Evolutionary conservation across 2,888 invertebrate species (phyloP).

Genomic region (Agrenia bidenticulata): DNA sequence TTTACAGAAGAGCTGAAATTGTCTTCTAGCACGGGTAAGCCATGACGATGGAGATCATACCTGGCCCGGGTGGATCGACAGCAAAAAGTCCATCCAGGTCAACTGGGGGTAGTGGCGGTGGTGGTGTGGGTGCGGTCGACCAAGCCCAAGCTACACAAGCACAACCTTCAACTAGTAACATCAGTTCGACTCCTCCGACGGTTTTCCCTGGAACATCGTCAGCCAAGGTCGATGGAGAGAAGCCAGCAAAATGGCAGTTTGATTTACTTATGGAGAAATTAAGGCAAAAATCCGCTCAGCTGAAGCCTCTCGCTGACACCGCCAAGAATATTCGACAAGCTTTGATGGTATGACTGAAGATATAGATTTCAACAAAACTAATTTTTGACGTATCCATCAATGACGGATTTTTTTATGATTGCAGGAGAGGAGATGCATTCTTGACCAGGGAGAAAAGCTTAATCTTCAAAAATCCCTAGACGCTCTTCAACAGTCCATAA

Average conservation of each 20-base stretch:
- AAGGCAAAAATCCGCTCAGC: constrained; percentile 77
- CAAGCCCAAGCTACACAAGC: not conserved
- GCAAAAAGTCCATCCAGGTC: constrained; percentile 7
- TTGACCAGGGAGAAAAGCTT: constrained; percentile 80
- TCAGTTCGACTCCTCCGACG: not conserved
- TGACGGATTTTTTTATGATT: constrained; percentile 19
- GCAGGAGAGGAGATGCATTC: constrained; percentile 84
- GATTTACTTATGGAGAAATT: constrained; percentile 87
- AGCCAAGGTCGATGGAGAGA: not conserved
- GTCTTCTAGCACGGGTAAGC: no score
- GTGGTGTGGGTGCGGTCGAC: not conserved
- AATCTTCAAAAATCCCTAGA: constrained; percentile 88
- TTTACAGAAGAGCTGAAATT: no score
- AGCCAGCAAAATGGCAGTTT: constrained; percentile 47
- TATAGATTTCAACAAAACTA: no score
- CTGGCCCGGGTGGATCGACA: not conserved
- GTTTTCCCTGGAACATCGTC: not conserved
- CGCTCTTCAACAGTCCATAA: constrained; percentile 88
- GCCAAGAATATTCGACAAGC: constrained; percentile 85
- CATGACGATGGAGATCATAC: not conserved
- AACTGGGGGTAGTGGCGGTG: constrained; percentile 2
- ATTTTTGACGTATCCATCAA: not conserved
- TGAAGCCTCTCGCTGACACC: constrained; percentile 79
- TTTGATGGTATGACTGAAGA: constrained; percentile 69
- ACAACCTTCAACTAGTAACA: not conserved